Evolutionary conservation across 1,140 invertebrate genomes (phyloP).

Genomic region (Papilio helenus): DNA sequence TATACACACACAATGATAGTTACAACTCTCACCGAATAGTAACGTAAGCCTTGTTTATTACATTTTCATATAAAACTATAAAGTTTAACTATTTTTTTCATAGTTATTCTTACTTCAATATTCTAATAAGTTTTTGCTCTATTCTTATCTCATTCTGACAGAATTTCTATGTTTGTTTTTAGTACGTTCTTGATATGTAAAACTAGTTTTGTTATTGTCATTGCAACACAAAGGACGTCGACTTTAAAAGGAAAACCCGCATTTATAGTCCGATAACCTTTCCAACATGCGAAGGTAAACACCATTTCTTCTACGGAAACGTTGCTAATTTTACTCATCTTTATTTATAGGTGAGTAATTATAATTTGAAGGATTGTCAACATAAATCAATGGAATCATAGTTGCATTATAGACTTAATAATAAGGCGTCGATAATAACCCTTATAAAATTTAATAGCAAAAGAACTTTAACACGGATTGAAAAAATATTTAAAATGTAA

Average conservation of each 20-base stretch:
- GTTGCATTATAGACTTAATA: background rate
- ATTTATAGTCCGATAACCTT: slow-evolving; percentile 21
- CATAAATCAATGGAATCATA: background rate
- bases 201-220: background rate
- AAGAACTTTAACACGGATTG: background rate
- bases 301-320: background rate
- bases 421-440: background rate
- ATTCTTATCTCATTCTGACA: background rate
- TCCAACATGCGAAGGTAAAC: background rate
- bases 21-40: background rate
- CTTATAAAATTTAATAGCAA: slow-evolving; percentile 5
- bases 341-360: background rate
- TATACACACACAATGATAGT: background rate
- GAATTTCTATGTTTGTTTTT: background rate
- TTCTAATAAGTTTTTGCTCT: background rate
- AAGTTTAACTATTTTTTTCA: background rate
- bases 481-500: too few species aligned
- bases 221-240: slow-evolving; percentile 15
- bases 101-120: background rate
- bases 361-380: background rate
- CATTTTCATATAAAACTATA: background rate
- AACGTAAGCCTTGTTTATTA: background rate
- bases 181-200: background rate
- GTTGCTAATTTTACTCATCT: background rate
- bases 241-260: slow-evolving; percentile 7